These are phyloP conservation scores for Odontocerum albicorne DNA, from an alignment of 2,888 invertebrate genomes.

Conservation along the genomic window DNA sequence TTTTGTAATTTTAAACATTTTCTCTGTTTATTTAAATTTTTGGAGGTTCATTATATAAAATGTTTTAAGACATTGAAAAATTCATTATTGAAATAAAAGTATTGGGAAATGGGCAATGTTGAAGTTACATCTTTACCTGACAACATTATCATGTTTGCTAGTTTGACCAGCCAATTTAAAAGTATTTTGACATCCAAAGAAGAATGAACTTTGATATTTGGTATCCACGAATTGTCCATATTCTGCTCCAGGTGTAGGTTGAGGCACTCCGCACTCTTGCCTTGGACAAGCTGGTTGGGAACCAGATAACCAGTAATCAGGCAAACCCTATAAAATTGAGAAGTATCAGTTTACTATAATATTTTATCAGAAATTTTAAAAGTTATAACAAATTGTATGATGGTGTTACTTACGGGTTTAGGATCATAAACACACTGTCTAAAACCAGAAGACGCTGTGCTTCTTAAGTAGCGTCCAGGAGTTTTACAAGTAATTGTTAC, in stretches of 20 bases:
- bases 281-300: conserved; percentile 83
- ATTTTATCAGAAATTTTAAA: not conserved
- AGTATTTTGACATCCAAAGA: conserved; percentile 94
- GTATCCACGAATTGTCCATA: conserved; percentile 88
- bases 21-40: not conserved
- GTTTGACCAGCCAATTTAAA: conserved; percentile 94
- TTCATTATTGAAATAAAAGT: no score
- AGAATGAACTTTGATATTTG: conserved; percentile 90
- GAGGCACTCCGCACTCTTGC: conserved; percentile 88
- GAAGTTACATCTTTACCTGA: conserved; percentile 47
- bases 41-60: not conserved
- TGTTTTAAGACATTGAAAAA: no score
- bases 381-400: no score
- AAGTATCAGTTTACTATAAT: not conserved
- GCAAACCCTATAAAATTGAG: conserved; percentile 63
- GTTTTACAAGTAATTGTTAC: conserved; percentile 82
- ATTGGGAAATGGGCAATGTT: not conserved
- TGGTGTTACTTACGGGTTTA: conserved; percentile 64
- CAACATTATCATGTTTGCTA: conserved; percentile 87
- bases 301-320: conserved; percentile 91
- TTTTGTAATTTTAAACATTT: not conserved
- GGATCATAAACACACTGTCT: conserved; percentile 97
- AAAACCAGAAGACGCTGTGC: conserved; percentile 81
- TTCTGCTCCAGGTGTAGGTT: conserved; percentile 90
- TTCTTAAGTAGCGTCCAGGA: conserved; percentile 75